Base-by-base conservation (phyloP, 2,113 vertebrate species). In the Pterocles gutturalis region DNA sequence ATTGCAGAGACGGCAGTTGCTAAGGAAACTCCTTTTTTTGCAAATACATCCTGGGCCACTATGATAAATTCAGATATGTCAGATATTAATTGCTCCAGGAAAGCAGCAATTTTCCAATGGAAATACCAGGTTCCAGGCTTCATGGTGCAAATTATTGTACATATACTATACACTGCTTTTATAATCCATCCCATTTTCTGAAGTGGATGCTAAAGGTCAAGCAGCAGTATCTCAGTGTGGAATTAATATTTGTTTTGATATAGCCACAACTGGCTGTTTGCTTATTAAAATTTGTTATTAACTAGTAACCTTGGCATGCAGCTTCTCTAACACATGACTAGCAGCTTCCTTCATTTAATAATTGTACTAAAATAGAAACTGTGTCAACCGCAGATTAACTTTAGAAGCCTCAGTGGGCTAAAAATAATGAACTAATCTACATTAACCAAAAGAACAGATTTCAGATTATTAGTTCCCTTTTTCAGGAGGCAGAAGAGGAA, bases 301-400 rank as follows among this genome's bases (percentile, higher is more conserved):
- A 89, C 69, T 84, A 64, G 89, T 78, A 92, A 96, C 92, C 64
- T 46, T 69, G 90, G 88, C 75, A 49, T 15, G 9, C 46, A 24
- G 72, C 73, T 92, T 41, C 89, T 70, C 31, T 55, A 67, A 31
- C 70, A 36, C 51, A 13, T 5, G 84, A 73, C 82, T 61, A 71
- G 16, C 8, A 3, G 77, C 83, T 75, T 38, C 90, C 80, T 46
- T 38, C 70, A 38, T 75, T 73, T 69, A 41, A 24, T 75, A 87
- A 83, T n/a, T 71, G 67, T 5, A 45, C 53, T 71, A 87, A 96
- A 97, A 97, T 80, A 95, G 95, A 96, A 97, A 97, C 34, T 88
- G 89, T 96, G 97, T 95, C 97, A 97, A 79, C 31, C 67, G 66
- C 60, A 58, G 96, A 90, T 97, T 97, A 95, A 91, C 87, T 87